Evolutionary conservation across 2,797 vertebrate genomes (phyloP), one percentile per base, ranked within the genome.

Genomic region (Periparus ater): DNA sequence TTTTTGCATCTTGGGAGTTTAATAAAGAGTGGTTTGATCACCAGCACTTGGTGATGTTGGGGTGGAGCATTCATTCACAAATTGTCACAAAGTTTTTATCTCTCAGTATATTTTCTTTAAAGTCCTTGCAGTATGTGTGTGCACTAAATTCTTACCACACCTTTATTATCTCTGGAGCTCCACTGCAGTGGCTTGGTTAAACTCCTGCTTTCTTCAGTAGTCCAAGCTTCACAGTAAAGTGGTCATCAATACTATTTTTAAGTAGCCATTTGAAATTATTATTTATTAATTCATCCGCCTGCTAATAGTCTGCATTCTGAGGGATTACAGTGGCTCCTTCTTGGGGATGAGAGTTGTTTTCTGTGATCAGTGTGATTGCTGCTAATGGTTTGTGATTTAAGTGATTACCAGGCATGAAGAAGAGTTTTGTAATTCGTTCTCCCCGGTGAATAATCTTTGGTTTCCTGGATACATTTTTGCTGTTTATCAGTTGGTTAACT

Each of bases 341-440:
- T 85, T 57, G 76, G 88, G 76, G 36, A 83, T 22, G 62, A 17
- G 65, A 16, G 55, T 81, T 95, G 93, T 72, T 95, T 66, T 40
- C 58, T 77, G 26, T 55, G 85, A 92, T 96, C 88, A 79, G 36
- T 89, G 84, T 62, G 70, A 91, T 93, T 79, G 84, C 74, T 88
- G 55, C 88, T 97, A 86, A 96, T 92, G 94, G 76, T 62, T 93
- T 94, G 78, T 80, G 91, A 93, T 92, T 89, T 91, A 89, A 95
- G 86, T 82, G 92, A 95, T 93, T 88, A 81, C 85, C 13, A 18
- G 83, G 62, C 92, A 72, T 7, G 71, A 95, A 77, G 72, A 92
- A 76, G 34, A 58, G 72, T 71, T 87, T 51, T 80, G 63, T 86
- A 82, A 87, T 81, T 91, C 91, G 29, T 72, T 83, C 84, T 88